Base-by-base conservation (phyloP, 2,797 vertebrate genomes). In the Megaceryle alcyon region DNA sequence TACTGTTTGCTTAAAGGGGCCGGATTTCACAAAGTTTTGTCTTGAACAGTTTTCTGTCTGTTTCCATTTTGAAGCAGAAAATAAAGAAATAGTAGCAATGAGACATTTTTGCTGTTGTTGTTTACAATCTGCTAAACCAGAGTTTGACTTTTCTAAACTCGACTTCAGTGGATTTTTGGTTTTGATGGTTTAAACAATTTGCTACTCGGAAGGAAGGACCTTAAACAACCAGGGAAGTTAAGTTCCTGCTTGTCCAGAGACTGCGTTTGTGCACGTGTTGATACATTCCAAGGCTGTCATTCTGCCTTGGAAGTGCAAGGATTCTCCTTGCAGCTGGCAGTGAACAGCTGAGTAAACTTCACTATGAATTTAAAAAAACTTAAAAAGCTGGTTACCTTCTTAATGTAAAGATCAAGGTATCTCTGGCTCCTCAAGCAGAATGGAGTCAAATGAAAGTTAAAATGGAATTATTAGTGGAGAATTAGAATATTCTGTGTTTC, bases 1-100 rank as follows among this genome's bases (percentile, higher is more conserved):
- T 90, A 92, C 80, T 94, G 54, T 82, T 91, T 83, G 71, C 68
- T 91, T 92, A 88, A 85, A 91, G 93, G 91, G 85, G 48, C 56
- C 2, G 1, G 33, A 59, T 91, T 92, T 95, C 72, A 68, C 21
- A 8, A 69, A 91, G 39, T 57, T 93, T 59, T 90, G 51, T 70
- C 75, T 53, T 57, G n/a, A 89, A 29, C 5, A 14, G 28, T 86
- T 86, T 89, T 82, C 31, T 84, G 73, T 75, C 60, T 1, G 0
- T 37, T 80, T 79, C 72, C 28, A 41, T 64, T 73, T 92, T 35
- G 71, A 91, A 79, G 76, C 39, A 77, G 61, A 57, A 80, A 68
- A 77, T 39, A 46, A 3, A 80, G 12, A 64, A 85, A 63, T 73
- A 46, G 48, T 28, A 54, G 37, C 2, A 63, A 19, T 2, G 6